A percentile compares a stretch with the other conserved stretches of the same genome.
These are phyloP conservation scores for Diabrotica balteata DNA, from an alignment of 2,888 invertebrate genomes.

Conservation along the genomic window DNA sequence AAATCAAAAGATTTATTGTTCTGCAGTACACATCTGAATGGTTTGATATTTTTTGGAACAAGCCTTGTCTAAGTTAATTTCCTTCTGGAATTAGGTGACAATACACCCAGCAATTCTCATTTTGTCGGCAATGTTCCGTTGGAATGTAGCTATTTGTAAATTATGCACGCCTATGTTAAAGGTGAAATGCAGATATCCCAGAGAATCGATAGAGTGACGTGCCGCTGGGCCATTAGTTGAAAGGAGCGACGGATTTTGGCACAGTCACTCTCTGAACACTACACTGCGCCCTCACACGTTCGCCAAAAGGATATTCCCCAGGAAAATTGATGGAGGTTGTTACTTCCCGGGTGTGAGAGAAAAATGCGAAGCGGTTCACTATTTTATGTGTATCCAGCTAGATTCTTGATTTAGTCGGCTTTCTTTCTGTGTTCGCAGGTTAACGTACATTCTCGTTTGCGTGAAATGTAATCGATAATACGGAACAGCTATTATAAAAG, in stretches of 20 bases:
- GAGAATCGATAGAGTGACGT: conserved; percentile 33
- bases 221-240: conserved; percentile 28
- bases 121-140: too few species aligned
- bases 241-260: conserved; percentile 28
- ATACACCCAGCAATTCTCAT: too few species aligned
- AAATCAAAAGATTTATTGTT: too few species aligned
- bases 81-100: too few species aligned
- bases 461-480: too few species aligned
- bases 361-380: conserved; percentile 12
- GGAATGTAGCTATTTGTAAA: too few species aligned
- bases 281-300: conserved; percentile 5
- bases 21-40: too few species aligned
- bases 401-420: neutral
- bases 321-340: conserved; percentile 23
- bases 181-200: conserved; percentile 32
- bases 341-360: conserved; percentile 15
- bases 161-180: conserved; percentile 20
- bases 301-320: conserved; percentile 11
- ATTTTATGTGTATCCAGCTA: conserved; percentile 5
- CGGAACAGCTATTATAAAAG: too few species aligned
- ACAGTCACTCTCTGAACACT: conserved; percentile 23
- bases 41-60: too few species aligned
- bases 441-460: too few species aligned
- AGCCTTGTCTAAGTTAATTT: too few species aligned
- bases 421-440: neutral